Evolutionary conservation across 2,797 vertebrate genomes (phyloP).

Genomic region (Molossus alvarezi): DNA sequence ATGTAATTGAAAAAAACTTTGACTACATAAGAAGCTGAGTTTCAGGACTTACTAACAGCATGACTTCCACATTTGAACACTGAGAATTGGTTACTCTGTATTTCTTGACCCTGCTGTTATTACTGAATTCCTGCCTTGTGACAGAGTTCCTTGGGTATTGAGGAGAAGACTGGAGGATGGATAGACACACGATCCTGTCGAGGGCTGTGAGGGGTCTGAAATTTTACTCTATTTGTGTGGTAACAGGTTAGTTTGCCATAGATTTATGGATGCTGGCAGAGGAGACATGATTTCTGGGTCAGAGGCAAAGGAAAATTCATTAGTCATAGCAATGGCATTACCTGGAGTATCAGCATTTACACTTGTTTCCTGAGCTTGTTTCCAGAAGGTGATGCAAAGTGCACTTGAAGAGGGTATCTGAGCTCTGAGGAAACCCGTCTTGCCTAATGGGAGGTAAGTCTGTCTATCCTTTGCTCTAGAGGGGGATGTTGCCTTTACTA

Average conservation of each 20-base stretch:
- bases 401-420: too few species aligned
- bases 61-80: neutral
- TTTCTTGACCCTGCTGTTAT: neutral
- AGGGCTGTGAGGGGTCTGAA: neutral
- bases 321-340: neutral
- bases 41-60: neutral
- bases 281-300: neutral
- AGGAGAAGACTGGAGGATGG: neutral
- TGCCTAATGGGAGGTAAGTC: neutral
- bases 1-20: conserved; percentile 13
- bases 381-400: too few species aligned
- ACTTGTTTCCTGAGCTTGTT: neutral
- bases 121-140: neutral
- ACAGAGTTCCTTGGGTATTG: neutral
- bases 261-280: neutral
- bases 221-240: neutral
- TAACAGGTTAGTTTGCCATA: neutral
- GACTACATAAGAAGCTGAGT: neutral
- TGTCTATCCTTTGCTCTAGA: neutral
- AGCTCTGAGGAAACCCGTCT: neutral
- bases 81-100: neutral
- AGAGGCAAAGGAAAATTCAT: neutral
- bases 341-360: neutral
- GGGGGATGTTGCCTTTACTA: neutral
- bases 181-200: neutral